Evolutionary conservation across 2,113 vertebrate species (phyloP).

Genomic region (Blennius ocellaris): DNA sequence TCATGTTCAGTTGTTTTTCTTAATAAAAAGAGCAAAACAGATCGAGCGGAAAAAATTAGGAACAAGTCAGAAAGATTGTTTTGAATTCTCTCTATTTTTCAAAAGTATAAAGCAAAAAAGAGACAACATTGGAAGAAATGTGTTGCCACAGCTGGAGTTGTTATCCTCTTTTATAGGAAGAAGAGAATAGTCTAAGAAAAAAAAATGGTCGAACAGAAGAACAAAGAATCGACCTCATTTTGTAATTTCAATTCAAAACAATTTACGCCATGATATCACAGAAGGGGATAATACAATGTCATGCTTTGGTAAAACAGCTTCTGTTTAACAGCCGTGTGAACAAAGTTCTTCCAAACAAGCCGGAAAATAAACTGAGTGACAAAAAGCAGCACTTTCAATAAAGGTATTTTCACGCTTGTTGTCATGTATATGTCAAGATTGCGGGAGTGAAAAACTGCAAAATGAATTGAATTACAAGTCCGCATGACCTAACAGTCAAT

Average conservation of each 20-base stretch:
- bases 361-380: not conserved
- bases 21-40: not conserved
- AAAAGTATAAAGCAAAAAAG: slow-evolving; percentile 37
- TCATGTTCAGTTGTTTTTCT: not conserved
- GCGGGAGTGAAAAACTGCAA: not conserved
- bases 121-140: slow-evolving; percentile 56
- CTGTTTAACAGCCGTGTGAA: not conserved
- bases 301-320: slow-evolving; percentile 1
- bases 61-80: slow-evolving; percentile 33
- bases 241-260: slow-evolving; percentile 19
- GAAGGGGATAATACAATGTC: slow-evolving; percentile 16
- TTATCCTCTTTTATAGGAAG: slow-evolving; percentile 70
- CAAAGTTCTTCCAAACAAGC: slow-evolving; percentile 10
- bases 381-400: not conserved
- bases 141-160: slow-evolving; percentile 64
- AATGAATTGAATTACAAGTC: not conserved
- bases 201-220: slow-evolving; percentile 1
- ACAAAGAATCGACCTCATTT: not conserved
- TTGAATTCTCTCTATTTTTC: slow-evolving; percentile 56
- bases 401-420: not conserved
- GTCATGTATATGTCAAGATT: not conserved
- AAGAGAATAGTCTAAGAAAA: slow-evolving; percentile 23
- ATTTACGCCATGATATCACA: slow-evolving; percentile 16
- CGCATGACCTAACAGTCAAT: not conserved
- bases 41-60: not conserved